phyloP scores from a whole-genome alignment of 1,140 invertebrate genomes.

The Drosophila prosaltans region DNA sequence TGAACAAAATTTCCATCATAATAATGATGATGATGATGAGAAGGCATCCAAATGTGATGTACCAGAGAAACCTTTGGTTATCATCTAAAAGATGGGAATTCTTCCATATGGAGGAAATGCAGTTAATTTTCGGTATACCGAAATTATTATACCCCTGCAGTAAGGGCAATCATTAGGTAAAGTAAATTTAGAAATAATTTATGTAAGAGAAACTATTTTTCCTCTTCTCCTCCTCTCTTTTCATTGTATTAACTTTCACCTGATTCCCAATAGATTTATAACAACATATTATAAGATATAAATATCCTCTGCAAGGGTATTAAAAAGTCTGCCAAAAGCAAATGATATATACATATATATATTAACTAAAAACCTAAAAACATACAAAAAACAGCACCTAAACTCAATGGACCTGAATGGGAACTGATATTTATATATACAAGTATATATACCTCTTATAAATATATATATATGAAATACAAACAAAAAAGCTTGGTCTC shows the following conservation, averaged over 20 bases:
- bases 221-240: no score
- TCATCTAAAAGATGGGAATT: constrained; percentile 49
- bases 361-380: no score
- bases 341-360: not conserved
- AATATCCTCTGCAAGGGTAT: not conserved
- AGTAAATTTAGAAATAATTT: not conserved
- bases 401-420: constrained; percentile 62
- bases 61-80: constrained; percentile 76
- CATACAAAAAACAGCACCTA: constrained; percentile 40
- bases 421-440: constrained; percentile 69
- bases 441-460: constrained; percentile 20
- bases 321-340: constrained; percentile 1
- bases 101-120: not conserved
- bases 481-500: no score
- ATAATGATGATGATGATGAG: constrained; percentile 72
- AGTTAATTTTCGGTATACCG: not conserved
- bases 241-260: no score
- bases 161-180: constrained; percentile 8
- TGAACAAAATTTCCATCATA: constrained; percentile 56
- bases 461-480: constrained; percentile 59
- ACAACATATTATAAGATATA: no score
- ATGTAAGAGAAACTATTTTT: no score
- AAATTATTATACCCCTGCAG: not conserved
- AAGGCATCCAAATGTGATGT: constrained; percentile 74
- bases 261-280: no score